phyloP scores from a whole-genome alignment of 2,113 vertebrate species.

The Danionella cerebrum region DNA sequence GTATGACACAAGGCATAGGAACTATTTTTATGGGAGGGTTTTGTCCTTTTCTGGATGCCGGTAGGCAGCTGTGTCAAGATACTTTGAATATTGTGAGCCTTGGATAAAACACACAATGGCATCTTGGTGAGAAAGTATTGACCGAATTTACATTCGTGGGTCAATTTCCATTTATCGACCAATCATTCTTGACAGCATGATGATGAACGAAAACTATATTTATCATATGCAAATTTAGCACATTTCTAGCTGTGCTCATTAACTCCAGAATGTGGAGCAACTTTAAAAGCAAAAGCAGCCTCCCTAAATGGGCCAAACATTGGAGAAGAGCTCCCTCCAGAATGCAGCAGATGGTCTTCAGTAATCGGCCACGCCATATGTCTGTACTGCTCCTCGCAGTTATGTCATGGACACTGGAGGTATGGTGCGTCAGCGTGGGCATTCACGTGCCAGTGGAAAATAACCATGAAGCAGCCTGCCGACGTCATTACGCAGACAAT shows the following conservation, averaged over 20 bases:
- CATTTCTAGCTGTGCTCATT: not conserved
- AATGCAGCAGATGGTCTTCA: slow-evolving; percentile 26
- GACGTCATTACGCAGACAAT: not conserved
- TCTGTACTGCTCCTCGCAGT: not conserved
- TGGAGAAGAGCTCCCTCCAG: slow-evolving; percentile 18
- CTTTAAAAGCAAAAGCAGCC: not conserved
- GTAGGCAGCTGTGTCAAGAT: not conserved
- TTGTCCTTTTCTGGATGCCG: slow-evolving; percentile 4
- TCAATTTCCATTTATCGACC: not conserved
- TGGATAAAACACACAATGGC: not conserved
- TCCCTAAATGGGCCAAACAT: slow-evolving; percentile 20
- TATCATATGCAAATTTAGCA: not conserved
- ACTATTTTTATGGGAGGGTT: not conserved
- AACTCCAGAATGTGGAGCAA: slow-evolving; percentile 5
- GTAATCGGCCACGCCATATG: not conserved
- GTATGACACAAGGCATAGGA: not conserved
- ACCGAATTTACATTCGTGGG: not conserved
- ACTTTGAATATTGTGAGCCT: not conserved
- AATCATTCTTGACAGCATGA: not conserved
- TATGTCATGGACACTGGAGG: not conserved
- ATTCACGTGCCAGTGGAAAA: slow-evolving; percentile 19
- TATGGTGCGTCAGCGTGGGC: slow-evolving; percentile 6
- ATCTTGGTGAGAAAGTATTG: too few relatives aligned
- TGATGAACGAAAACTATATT: not conserved
- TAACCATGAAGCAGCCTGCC: not conserved